Evolutionary conservation across 2,797 vertebrate species (phyloP).

Genomic region (Sebastes nivosus): DNA sequence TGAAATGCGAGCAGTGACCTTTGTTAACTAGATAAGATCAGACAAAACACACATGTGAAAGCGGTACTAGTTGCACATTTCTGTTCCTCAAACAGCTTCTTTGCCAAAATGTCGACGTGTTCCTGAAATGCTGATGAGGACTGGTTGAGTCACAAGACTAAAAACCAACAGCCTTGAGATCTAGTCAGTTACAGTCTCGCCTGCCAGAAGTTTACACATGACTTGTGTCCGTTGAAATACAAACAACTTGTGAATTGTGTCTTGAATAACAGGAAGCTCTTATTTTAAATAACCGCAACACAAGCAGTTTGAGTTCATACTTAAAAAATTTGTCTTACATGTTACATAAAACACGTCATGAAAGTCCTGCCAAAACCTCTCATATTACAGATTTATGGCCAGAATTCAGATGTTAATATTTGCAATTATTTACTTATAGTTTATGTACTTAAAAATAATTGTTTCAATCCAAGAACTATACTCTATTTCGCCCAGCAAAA

Average conservation of each 20-base stretch:
- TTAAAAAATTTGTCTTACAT: neutral
- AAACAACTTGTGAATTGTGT: neutral
- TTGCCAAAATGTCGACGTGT: neutral
- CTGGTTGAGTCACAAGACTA: neutral
- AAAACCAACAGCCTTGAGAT: neutral
- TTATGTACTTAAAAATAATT: too few species aligned
- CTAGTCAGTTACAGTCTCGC: rapidly evolving
- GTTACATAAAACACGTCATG: neutral
- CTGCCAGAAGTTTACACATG: neutral
- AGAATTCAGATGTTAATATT: neutral
- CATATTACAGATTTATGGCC: neutral
- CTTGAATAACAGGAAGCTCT: neutral
- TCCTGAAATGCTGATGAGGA: neutral
- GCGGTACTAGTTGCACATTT: neutral
- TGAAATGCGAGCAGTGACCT: neutral
- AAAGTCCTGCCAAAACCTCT: neutral
- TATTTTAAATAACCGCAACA: neutral
- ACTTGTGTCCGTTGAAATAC: neutral
- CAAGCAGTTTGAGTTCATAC: too few species aligned
- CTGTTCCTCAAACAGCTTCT: neutral
- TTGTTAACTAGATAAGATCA: neutral
- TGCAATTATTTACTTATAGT: neutral
- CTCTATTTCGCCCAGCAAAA: neutral
- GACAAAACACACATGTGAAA: neutral
- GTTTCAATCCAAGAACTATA: neutral